A percentile compares a stretch with the other conserved stretches of the same genome.
Evolutionary conservation across 2,113 vertebrate species (phyloP).

Genomic region (Entosphenus tridentatus): DNA sequence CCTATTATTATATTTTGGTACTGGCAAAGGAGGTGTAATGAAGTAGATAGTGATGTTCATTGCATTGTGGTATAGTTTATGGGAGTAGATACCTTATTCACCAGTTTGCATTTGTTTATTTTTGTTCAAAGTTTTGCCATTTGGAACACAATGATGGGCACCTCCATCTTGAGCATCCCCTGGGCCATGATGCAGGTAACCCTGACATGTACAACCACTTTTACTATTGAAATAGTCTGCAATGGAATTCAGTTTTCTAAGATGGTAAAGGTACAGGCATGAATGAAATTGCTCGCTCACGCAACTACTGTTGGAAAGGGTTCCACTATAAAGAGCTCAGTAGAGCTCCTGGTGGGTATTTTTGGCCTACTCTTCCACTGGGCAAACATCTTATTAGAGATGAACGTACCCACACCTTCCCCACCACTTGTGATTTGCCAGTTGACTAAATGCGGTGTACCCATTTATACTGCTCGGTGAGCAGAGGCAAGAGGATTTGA

Average conservation of each 20-base stretch:
- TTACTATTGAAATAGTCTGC: neutral
- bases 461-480: too few relatives aligned
- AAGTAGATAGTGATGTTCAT: too few relatives aligned
- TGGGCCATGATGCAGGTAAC: constrained; percentile 93
- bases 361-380: neutral
- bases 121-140: constrained; percentile 56
- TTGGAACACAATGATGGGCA: constrained; percentile 99
- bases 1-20: too few relatives aligned
- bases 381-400: neutral
- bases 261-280: neutral
- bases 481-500: too few relatives aligned
- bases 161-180: constrained; percentile 86
- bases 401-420: too few relatives aligned
- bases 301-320: neutral
- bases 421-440: too few relatives aligned
- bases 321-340: neutral
- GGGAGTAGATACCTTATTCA: neutral
- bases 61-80: too few relatives aligned
- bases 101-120: neutral
- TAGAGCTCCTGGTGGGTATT: neutral
- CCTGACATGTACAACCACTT: neutral
- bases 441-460: too few relatives aligned
- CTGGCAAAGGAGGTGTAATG: too few relatives aligned
- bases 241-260: neutral
- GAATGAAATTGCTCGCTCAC: neutral